A percentile compares a stretch with the other conserved stretches of the same genome.
These are phyloP conservation scores for Halocynthia roretzi DNA, from an alignment of 23 tunicate species.

Conservation along the genomic window DNA sequence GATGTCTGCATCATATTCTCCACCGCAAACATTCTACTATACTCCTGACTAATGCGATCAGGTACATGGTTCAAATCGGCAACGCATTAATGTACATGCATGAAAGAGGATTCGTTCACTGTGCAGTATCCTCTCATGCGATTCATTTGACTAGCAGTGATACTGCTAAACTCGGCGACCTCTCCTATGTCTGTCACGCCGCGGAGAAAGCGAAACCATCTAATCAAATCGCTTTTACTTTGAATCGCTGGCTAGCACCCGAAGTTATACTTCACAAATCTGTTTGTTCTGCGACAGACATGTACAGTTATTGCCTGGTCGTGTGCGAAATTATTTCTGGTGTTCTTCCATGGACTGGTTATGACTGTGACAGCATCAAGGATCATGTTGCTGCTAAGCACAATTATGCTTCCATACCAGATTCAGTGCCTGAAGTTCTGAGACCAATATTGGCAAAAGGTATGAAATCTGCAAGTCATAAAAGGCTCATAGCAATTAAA, in stretches of 20 bases:
- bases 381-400: constrained; percentile 63
- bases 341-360: constrained; percentile 68
- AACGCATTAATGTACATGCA: constrained; percentile 59
- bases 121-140: constrained; percentile 63
- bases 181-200: constrained; percentile 27
- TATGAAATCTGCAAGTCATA: constrained; percentile 36
- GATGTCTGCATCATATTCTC: constrained; percentile 40
- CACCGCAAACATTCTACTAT: constrained; percentile 32
- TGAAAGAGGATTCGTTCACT: constrained; percentile 56
- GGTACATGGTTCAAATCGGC: constrained; percentile 29
- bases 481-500: constrained; percentile 23
- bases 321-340: constrained; percentile 49
- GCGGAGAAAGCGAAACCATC: background rate
- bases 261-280: constrained; percentile 47
- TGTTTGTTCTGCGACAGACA: constrained; percentile 46
- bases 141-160: constrained; percentile 24
- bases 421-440: constrained; percentile 17
- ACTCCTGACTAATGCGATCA: background rate
- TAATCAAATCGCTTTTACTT: background rate
- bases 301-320: constrained; percentile 77
- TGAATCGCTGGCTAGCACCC: constrained; percentile 80
- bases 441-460: constrained; percentile 21
- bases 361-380: constrained; percentile 61
- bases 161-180: constrained; percentile 65
- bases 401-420: constrained; percentile 28